Conservation (phyloP, 2,113 vertebrate genomes). For the Hippocampus mohnikei region DNA sequence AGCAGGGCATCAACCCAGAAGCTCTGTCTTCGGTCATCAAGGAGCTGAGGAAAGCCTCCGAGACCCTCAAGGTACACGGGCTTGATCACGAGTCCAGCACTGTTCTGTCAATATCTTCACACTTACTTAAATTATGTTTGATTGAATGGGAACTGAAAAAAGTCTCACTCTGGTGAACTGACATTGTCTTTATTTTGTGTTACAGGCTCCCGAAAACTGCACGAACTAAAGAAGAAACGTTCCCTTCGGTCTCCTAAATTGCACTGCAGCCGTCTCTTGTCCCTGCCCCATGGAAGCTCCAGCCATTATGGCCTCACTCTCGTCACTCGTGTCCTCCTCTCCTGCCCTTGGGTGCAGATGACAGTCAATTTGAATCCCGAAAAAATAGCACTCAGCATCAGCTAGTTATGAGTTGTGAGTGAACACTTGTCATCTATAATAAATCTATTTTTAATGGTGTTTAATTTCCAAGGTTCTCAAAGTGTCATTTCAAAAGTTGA, state of each 20-base stretch:
- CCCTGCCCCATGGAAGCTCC: constrained; percentile 8
- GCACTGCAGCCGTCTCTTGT: constrained; percentile 5
- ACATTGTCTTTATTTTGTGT: constrained; percentile 28
- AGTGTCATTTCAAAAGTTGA: neutral
- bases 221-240: constrained; percentile 58
- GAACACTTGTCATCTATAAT: neutral
- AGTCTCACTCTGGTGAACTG: neutral
- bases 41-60: constrained; percentile 89
- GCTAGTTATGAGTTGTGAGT: constrained; percentile 11
- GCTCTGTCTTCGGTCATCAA: constrained; percentile 94
- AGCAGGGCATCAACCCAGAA: constrained; percentile 97
- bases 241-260: neutral
- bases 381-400: constrained; percentile 4
- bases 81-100: neutral
- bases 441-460: constrained; percentile 11
- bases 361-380: neutral
- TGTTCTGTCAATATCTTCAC: neutral
- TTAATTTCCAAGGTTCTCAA: constrained; percentile 13
- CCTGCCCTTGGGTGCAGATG: constrained; percentile 2
- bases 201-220: constrained; percentile 72
- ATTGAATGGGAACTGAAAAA: neutral
- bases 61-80: constrained; percentile 83
- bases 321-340: neutral
- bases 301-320: constrained; percentile 5
- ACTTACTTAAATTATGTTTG: neutral